phyloP scores from a whole-genome alignment of 2,797 vertebrate genomes.

The Galagoides demidoff region DNA sequence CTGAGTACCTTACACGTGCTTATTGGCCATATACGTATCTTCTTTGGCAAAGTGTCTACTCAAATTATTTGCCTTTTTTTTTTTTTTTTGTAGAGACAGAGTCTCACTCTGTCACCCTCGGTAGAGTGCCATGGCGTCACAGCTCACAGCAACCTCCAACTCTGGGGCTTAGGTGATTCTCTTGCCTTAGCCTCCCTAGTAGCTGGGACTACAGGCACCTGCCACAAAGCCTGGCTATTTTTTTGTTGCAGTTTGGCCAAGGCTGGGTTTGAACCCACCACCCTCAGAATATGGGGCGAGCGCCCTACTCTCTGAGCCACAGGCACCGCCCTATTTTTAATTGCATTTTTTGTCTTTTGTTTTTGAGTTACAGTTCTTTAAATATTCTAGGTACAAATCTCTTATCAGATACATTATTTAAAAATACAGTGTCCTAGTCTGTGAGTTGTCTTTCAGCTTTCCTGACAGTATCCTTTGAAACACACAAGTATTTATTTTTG shows the following conservation, averaged over 20 bases:
- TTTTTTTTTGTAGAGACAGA: too few relatives aligned
- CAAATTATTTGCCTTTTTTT: background rate
- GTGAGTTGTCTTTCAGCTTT: slow-evolving; percentile 13
- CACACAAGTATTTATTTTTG: background rate
- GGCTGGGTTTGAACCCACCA: too few relatives aligned
- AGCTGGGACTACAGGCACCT: too few relatives aligned
- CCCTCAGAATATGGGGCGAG: too few relatives aligned
- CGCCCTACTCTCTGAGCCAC: too few relatives aligned
- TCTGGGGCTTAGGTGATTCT: too few relatives aligned
- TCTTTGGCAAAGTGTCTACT: background rate
- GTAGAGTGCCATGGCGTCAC: too few relatives aligned
- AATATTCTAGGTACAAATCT: background rate
- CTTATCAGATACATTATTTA: background rate
- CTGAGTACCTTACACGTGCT: background rate
- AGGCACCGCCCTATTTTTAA: background rate
- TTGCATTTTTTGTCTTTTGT: background rate
- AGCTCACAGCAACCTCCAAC: too few relatives aligned
- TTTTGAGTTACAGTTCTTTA: background rate
- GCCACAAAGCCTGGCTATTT: too few relatives aligned
- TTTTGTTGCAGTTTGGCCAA: too few relatives aligned
- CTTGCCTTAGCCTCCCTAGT: too few relatives aligned
- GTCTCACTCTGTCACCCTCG: too few relatives aligned
- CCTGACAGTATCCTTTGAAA: background rate
- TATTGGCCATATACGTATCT: background rate
- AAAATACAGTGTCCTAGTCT: background rate